Base-by-base conservation (phyloP, 2,888 invertebrate species). In the Microctonus hyperodae region DNA sequence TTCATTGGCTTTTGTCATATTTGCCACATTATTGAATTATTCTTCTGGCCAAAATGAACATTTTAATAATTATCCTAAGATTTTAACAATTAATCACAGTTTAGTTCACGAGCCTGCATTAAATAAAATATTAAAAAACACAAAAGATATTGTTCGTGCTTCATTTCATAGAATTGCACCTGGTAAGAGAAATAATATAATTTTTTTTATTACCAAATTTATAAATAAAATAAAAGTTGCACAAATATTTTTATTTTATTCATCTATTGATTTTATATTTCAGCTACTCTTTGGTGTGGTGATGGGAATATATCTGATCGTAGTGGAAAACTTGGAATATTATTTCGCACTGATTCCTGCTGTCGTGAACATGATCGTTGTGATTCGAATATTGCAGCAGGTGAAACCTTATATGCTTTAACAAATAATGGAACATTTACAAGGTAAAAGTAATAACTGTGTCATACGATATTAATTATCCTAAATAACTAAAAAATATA, bases 211-310 rank as follows among this genome's bases (percentile, higher is more conserved):
- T n/a, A n/a, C n/a, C n/a, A n/a, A n/a, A n/a, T n/a, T n/a, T n/a
- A n/a, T n/a, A n/a, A n/a, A n/a, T n/a, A n/a, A n/a, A n/a, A n/a
- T n/a, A n/a, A n/a, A n/a, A n/a, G n/a, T n/a, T n/a, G n/a, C n/a
- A n/a, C n/a, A n/a, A n/a, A n/a, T n/a, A n/a, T n/a, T n/a, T n/a
- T n/a, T n/a, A n/a, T n/a, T n/a, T n/a, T n/a, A n/a, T n/a, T 40
- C 9, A 13, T 44, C 6, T 10, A n/a, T 23, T 9, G 6, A 2
- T 58, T 23, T 37, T 59, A 23, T 48, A 5, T 48, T 31, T 16
- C 1, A 60, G 60, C 31, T 5, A 60, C 50, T 33, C 13, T 50
- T 22, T 60, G 50, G 60, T 60, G 60, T n/a, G 60, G 60, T 6
- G 7, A 28, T 4, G 60, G 60, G 13, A 22, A 51, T 25, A 23